Evolutionary conservation across 2,113 vertebrate species (phyloP), one percentile per base, ranked within the genome.

Genomic region (Tachysurus fulvidraco): DNA sequence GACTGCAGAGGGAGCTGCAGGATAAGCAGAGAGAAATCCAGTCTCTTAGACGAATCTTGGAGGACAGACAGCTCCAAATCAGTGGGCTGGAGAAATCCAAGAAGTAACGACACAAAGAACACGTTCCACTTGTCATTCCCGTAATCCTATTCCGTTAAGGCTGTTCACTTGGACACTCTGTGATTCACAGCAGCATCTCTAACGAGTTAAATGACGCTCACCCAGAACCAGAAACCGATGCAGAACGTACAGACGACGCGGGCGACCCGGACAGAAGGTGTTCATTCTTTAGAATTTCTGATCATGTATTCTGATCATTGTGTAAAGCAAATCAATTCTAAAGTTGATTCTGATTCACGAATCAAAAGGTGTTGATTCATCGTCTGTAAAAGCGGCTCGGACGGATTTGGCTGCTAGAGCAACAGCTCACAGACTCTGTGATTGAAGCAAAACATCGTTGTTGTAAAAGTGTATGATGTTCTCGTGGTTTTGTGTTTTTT

Each of bases 21-120:
- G 96, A 97, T 87, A 96, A 96, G 87, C 96, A 97, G 79, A 95
- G 92, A 89, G 96, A 97, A 82, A 88, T 96, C 23, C 95, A 96
- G 60, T 91, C 92, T 0, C 88, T 97, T 88, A 96, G 95, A 93
- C 96, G 93, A 86, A 60, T 93, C 46, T 79, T 97, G 62, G 91
- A 90, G 89, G 95, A 97, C 87, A 96, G 96, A 88, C 94, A 96
- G 13, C 93, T 94, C 62, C 93, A 93, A 77, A 95, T 97, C 41
- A 93, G 94, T 44, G 28, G 92, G 2, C 91, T 98, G 88, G 92
- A 96, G 91, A 94, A 92, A 90, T 94, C 91, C 93, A 87, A 94
- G 91, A 95, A 94, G 96, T 97, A 88, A 89, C 14, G 82, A 19
- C 55, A 41, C 16, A 13, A 8, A 52, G 50, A 77, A 1, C n/a